Conservation (phyloP, 1,140 invertebrate species). For the Prorops nasuta region DNA sequence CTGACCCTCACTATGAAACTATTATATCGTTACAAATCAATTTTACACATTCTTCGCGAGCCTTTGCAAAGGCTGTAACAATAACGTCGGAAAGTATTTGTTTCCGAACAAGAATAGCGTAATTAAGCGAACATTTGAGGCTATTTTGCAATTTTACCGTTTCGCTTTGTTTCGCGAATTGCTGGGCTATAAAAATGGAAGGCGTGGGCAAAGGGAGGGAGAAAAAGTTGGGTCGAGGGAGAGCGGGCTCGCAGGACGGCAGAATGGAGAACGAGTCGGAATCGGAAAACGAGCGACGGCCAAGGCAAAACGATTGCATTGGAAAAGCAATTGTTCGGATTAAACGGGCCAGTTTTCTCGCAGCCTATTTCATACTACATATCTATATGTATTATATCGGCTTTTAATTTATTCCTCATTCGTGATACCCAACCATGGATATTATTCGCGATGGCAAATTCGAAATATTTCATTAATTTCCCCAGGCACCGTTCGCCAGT, state of each 20-base stretch:
- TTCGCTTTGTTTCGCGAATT: constrained; percentile 25
- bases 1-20: no score
- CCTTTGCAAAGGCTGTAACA: no score
- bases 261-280: constrained; percentile 8
- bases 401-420: constrained; percentile 36
- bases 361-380: constrained; percentile 32
- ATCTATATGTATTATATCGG: no score
- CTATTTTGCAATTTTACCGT: constrained; percentile 38
- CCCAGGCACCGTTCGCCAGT: no score
- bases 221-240: no score
- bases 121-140: constrained; percentile 20
- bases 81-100: no score
- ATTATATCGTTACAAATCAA: no score
- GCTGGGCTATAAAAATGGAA: constrained; percentile 18
- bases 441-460: constrained; percentile 32
- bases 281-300: constrained; percentile 22
- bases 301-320: constrained; percentile 32
- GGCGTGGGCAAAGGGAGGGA: neutral
- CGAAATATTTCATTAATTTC: constrained; percentile 34
- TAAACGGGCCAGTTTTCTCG: constrained; percentile 33
- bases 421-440: constrained; percentile 21
- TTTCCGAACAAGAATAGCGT: no score
- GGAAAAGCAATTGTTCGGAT: constrained; percentile 43
- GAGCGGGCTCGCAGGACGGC: neutral
- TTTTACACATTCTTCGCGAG: no score